These are phyloP conservation scores for Tanytarsus gracilentus DNA, from an alignment of 2,888 invertebrate species.

Conservation along the genomic window DNA sequence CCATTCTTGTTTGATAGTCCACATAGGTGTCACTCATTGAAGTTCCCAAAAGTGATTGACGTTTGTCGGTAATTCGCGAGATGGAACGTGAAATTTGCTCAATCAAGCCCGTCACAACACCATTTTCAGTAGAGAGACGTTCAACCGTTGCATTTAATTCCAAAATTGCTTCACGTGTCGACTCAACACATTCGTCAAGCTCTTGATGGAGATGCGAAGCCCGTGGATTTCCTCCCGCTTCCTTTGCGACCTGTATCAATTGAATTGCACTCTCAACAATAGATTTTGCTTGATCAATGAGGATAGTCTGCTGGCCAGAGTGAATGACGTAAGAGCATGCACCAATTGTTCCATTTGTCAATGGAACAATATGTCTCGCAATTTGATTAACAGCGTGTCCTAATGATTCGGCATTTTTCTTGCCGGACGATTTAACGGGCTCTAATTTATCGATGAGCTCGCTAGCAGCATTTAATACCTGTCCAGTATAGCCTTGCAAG, in stretches of 20 bases:
- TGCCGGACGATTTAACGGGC: slow-evolving; percentile 74
- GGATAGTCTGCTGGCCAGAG: slow-evolving; percentile 73
- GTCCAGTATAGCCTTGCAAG: slow-evolving; percentile 66
- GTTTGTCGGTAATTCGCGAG: slow-evolving; percentile 65
- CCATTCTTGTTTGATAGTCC: slow-evolving; percentile 96
- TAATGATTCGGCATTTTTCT: slow-evolving; percentile 83
- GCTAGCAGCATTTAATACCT: slow-evolving; percentile 66
- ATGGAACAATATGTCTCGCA: slow-evolving; percentile 71
- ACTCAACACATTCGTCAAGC: slow-evolving; percentile 70
- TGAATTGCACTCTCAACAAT: slow-evolving; percentile 88
- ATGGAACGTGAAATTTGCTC: slow-evolving; percentile 88
- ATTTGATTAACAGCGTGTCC: slow-evolving; percentile 77
- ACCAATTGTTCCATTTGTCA: slow-evolving; percentile 77
- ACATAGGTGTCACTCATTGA: slow-evolving; percentile 72
- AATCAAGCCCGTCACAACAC: slow-evolving; percentile 80
- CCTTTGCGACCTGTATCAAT: slow-evolving; percentile 73
- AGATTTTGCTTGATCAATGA: slow-evolving; percentile 88
- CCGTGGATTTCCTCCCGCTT: slow-evolving; percentile 88
- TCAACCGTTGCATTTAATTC: slow-evolving; percentile 75
- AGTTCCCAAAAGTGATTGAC: slow-evolving; percentile 59
- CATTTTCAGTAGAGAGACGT: slow-evolving; percentile 75
- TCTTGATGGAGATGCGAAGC: slow-evolving; percentile 71
- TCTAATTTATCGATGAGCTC: slow-evolving; percentile 80
- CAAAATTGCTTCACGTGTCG: slow-evolving; percentile 67
- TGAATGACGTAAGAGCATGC: slow-evolving; percentile 82